Base-by-base conservation (phyloP, 2,888 invertebrate genomes). In the Campoletis raptor region DNA sequence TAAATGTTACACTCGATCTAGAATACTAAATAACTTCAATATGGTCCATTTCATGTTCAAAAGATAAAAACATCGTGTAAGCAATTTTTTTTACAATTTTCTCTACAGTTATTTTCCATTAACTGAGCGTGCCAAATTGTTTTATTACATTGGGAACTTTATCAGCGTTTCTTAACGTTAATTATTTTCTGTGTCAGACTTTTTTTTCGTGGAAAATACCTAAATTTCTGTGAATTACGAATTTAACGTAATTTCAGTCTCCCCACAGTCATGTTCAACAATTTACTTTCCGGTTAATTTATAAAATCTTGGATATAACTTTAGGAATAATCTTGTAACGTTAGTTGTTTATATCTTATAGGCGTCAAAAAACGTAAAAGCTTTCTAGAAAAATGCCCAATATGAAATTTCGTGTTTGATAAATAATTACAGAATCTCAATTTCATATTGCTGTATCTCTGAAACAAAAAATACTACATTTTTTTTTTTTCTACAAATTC, bases 1-100 rank as follows among this genome's bases (percentile, higher is more conserved):
- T 52, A 24, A 21, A 30, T 74, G 15, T 45, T 36, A 52, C 24
- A 67, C 42, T n/a, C 73, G 36, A 79, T 64, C 64, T 72, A 54
- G 72, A 67, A 42, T 45, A 15, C 67, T n/a, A 66, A 66, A 66
- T 18, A 66, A 66, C 37, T 36, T 37, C 7, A 9, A 10, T 37
- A n/a, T 12, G 12, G 37, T 66, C n/a, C n/a, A 18, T 66, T 66
- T n/a, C 36, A 30, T 66, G 66, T 66, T 8, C n/a, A 66, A 36
- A 8, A 37, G n/a, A n/a, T 24, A 18, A 36, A 37, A 66, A 57
- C 57, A 57, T 57, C 24, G 57, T 12, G 6, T 24, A 12, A n/a
- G 8, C 21, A 9, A 12, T 3, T 0, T 5, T 57, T 24, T 57
- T 3, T 21, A 10, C 57, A 10, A 24, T 0, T 24, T 57, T 24